Evolutionary conservation across 2,113 vertebrate genomes (phyloP).

Genomic region (Prietella phreatophila): DNA sequence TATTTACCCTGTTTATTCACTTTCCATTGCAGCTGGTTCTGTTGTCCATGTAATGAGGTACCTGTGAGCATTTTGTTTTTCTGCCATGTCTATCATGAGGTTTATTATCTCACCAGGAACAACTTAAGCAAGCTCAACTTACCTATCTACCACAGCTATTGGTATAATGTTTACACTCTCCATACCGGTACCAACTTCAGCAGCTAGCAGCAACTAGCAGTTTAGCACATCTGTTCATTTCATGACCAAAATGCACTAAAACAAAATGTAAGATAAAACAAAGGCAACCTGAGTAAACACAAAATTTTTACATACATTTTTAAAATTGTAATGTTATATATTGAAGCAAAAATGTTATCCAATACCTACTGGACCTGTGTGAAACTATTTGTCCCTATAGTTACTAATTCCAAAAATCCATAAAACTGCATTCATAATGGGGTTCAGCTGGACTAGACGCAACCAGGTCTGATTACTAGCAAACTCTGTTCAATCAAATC

Average conservation of each 20-base stretch:
- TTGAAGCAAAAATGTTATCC: too few species aligned
- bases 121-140: neutral
- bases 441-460: too few species aligned
- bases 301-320: too few species aligned
- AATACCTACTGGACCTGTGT: too few species aligned
- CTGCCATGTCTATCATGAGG: neutral
- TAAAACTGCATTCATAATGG: too few species aligned
- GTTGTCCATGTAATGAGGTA: neutral
- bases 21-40: neutral
- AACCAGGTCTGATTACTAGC: too few species aligned
- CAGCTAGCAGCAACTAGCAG: neutral
- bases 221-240: neutral
- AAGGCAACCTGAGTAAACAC: too few species aligned
- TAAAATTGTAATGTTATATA: too few species aligned
- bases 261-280: too few species aligned
- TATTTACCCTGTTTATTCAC: neutral
- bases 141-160: constrained; percentile 4
- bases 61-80: neutral
- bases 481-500: too few species aligned
- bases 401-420: too few species aligned
- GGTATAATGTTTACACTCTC: neutral
- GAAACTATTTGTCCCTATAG: too few species aligned
- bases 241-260: neutral
- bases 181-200: neutral
- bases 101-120: neutral